Conservation (phyloP, 2,113 vertebrate genomes). For the Notothenia coriiceps region DNA sequence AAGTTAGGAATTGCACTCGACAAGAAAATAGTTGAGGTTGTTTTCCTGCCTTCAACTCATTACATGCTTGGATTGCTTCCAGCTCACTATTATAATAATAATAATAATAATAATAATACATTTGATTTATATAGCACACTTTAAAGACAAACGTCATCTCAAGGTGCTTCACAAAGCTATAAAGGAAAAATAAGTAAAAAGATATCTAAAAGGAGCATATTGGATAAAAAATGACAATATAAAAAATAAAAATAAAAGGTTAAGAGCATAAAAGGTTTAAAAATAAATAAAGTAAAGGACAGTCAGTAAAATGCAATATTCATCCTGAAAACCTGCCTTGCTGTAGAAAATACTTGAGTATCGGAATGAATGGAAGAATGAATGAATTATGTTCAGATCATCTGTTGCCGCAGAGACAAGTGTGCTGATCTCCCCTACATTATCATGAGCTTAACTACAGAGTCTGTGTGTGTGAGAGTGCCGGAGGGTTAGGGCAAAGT, state of each 20-base stretch:
- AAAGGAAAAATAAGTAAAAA: too few relatives aligned
- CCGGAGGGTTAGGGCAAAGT: constrained; percentile 22
- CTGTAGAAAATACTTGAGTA: background rate
- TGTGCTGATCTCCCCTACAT: constrained; percentile 1
- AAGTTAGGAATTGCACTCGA: background rate
- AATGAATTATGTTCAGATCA: background rate
- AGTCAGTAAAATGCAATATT: too few relatives aligned
- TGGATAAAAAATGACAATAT: too few relatives aligned
- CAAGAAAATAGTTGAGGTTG: background rate
- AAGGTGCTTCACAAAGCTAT: too few relatives aligned
- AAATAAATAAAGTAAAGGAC: too few relatives aligned
- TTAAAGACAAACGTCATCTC: too few relatives aligned
- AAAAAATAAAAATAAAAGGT: too few relatives aligned
- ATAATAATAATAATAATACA: too few relatives aligned
- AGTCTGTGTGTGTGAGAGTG: constrained; percentile 8
- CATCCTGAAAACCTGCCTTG: background rate
- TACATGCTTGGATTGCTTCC: background rate
- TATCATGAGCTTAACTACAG: background rate
- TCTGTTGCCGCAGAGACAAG: background rate
- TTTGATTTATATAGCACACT: too few relatives aligned
- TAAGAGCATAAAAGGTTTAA: too few relatives aligned
- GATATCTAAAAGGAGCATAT: too few relatives aligned
- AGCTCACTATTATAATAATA: background rate
- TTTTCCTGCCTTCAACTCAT: constrained; percentile 12
- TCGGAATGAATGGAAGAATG: constrained; percentile 4